Conservation (phyloP, 2,113 vertebrate genomes). For the Antechinus stuartii region DNA sequence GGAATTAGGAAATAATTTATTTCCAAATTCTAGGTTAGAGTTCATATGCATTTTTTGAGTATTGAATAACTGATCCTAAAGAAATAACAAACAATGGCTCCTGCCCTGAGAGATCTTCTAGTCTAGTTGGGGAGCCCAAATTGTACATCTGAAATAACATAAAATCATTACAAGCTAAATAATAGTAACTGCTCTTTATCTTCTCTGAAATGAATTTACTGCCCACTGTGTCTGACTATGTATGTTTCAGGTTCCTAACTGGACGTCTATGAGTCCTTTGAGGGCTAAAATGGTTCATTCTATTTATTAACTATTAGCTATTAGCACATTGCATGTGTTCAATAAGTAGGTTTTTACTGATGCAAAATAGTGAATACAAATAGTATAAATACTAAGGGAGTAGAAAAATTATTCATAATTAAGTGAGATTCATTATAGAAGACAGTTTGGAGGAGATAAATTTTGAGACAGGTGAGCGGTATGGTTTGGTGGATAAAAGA, state of each 20-base stretch:
- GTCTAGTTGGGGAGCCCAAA: background rate
- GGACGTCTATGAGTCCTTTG: background rate
- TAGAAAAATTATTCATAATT: background rate
- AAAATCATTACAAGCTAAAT: background rate
- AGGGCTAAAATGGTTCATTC: background rate
- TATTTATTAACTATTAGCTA: background rate
- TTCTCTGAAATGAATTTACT: background rate
- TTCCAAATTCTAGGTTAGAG: background rate
- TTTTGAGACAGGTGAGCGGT: background rate
- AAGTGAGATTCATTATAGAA: background rate
- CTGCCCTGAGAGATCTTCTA: background rate
- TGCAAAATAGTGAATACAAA: background rate
- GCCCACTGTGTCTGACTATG: background rate
- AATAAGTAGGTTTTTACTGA: background rate
- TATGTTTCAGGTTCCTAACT: background rate
- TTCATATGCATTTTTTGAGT: background rate
- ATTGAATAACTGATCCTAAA: background rate
- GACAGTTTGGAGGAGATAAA: background rate
- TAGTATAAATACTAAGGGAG: background rate
- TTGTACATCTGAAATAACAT: background rate
- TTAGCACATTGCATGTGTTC: background rate
- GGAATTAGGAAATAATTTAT: background rate
- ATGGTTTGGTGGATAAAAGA: background rate
- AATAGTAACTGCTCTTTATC: background rate
- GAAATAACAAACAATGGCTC: background rate